These are phyloP conservation scores for Malurus splendens DNA, from an alignment of 2,797 vertebrate species.

Conservation along the genomic window DNA sequence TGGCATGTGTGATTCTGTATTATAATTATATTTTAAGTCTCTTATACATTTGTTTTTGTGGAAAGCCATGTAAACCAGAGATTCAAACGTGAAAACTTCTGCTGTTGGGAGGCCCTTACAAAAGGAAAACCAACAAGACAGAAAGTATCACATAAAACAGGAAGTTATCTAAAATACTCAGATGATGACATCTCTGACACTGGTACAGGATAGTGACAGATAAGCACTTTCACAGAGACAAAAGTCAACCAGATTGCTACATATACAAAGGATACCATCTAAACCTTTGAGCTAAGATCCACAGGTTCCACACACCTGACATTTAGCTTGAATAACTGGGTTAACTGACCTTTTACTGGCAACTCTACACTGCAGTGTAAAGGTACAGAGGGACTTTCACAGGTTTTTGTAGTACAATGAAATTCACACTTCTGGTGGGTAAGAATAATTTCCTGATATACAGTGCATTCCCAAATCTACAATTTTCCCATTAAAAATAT, in stretches of 20 bases:
- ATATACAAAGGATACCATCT: neutral
- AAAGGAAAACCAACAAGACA: neutral
- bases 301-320: neutral
- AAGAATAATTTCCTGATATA: neutral
- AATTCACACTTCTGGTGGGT: neutral
- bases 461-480: neutral
- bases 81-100: neutral
- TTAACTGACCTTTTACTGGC: neutral
- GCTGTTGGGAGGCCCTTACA: neutral
- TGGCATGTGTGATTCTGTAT: neutral
- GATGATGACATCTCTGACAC: neutral
- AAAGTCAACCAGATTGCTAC: neutral
- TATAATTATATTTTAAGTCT: neutral
- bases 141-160: neutral
- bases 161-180: neutral
- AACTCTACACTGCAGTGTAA: neutral
- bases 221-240: neutral
- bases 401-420: neutral
- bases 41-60: neutral
- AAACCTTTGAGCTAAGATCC: neutral
- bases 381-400: neutral
- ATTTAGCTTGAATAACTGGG: neutral
- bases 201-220: neutral
- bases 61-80: neutral
- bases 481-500: neutral